Evolutionary conservation across 2,888 invertebrate genomes (phyloP), one percentile per base, ranked within the genome.

Genomic region (Syrista parreyssii): DNA sequence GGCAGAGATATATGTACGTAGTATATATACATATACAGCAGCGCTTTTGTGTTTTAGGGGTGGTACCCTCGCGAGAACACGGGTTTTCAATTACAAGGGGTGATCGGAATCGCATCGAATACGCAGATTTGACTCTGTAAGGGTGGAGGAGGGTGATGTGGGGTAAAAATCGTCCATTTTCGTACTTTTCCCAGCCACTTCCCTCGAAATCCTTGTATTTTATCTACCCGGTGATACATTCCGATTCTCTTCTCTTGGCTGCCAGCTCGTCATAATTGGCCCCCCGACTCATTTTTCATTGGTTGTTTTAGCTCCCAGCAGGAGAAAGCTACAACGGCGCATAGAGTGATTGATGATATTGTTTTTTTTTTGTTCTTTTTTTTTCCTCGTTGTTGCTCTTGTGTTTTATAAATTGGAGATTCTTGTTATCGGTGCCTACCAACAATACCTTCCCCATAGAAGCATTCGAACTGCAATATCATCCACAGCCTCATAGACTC

Each of bases 201-300:
- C 40, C 40, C 40, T 40, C 6, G 40, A 15, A 15, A 40, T 40
- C 40, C 40, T 40, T 40, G 40, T 40, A 40, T 40, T 40, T 15
- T 15, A 40, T 40, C 77, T 74, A 77, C 73, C 73, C 74, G 77
- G 74, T 73, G 73, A 31, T 74, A 73, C 73, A 77, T 68, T 74
- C 69, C 71, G 71, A 69, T 74, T 72, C 69, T 36, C 33, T 40
- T 74, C 74, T 68, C 55, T 35, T 71, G 72, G 75, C 77, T 79
- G 82, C 79, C 81, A 74, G 79, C 77, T 79, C 82, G 82, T 88
- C 85, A 87, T 88, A 88, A 88, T 88, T 88, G 87, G 40, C 85
- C 82, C 81, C 81, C 80, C 80, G 78, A 85, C 84, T 88, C 87
- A 88, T 88, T 88, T 88, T 87, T 88, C 88, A 88, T 82, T 81